Percentiles rank a stretch among this genome's conserved stretches.
phyloP scores from a whole-genome alignment of 2,797 vertebrate genomes.

The Ciconia nigra region DNA sequence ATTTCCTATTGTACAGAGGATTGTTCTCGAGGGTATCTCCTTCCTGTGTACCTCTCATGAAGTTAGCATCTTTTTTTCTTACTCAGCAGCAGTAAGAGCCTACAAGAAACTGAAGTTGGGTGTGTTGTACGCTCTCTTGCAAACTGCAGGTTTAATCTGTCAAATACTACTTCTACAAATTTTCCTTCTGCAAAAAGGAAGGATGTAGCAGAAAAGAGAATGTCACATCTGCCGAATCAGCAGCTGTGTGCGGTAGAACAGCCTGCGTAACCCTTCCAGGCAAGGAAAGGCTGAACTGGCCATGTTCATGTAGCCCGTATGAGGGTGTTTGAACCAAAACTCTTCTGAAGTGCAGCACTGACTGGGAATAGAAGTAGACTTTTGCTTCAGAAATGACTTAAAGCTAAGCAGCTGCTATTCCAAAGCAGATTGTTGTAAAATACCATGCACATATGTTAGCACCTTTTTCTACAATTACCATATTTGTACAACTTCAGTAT shows the following conservation, averaged over 20 bases:
- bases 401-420: background rate
- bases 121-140: background rate
- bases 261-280: no score
- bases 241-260: background rate
- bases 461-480: background rate
- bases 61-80: background rate
- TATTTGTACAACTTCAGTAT: background rate
- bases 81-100: background rate
- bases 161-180: background rate
- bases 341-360: background rate
- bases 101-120: background rate
- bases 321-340: background rate
- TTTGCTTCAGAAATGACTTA: background rate
- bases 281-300: background rate
- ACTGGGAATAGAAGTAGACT: background rate
- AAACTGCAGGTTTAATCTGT: background rate
- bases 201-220: background rate
- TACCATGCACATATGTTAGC: no score
- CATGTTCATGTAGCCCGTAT: rapidly evolving
- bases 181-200: background rate
- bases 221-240: background rate
- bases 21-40: background rate
- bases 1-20: background rate
- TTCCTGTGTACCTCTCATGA: background rate
- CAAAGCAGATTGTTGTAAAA: background rate